phyloP scores from a whole-genome alignment of 2,888 invertebrate species.

The Hypomecis punctinalis region DNA sequence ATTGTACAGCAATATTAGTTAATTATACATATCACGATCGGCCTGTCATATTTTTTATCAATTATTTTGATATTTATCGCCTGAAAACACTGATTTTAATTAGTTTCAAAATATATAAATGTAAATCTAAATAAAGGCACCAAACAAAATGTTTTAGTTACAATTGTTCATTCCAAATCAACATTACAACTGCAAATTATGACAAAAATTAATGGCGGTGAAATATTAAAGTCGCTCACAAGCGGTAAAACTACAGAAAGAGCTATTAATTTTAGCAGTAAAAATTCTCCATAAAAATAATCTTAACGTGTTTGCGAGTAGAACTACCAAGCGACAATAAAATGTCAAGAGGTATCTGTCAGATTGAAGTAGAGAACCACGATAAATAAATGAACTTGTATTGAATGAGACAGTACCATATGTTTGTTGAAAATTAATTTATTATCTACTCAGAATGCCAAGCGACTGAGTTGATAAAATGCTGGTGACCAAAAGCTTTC shows the following conservation, averaged over 20 bases:
- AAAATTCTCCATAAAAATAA: conserved; percentile 39
- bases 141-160: too few species aligned
- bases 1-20: too few species aligned
- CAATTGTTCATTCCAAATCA: not conserved
- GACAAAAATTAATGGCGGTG: conserved; percentile 5
- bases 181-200: conserved; percentile 2
- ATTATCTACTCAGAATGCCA: too few species aligned
- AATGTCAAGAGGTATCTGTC: conserved; percentile 62
- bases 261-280: conserved; percentile 34
- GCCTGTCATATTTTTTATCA: too few species aligned
- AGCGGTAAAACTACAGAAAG: conserved; percentile 28
- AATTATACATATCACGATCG: too few species aligned
- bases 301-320: conserved; percentile 38
- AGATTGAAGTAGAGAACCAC: conserved; percentile 70
- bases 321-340: conserved; percentile 70
- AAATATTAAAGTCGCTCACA: conserved; percentile 18
- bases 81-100: too few species aligned
- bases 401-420: conserved; percentile 4
- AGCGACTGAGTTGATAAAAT: too few species aligned
- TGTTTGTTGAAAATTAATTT: too few species aligned
- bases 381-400: conserved; percentile 52
- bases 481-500: too few species aligned
- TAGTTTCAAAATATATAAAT: too few species aligned
- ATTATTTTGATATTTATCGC: too few species aligned
- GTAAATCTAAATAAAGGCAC: too few species aligned